These are phyloP conservation scores for Minunthozetes semirufus DNA, from an alignment of 2,888 invertebrate genomes.

Conservation along the genomic window DNA sequence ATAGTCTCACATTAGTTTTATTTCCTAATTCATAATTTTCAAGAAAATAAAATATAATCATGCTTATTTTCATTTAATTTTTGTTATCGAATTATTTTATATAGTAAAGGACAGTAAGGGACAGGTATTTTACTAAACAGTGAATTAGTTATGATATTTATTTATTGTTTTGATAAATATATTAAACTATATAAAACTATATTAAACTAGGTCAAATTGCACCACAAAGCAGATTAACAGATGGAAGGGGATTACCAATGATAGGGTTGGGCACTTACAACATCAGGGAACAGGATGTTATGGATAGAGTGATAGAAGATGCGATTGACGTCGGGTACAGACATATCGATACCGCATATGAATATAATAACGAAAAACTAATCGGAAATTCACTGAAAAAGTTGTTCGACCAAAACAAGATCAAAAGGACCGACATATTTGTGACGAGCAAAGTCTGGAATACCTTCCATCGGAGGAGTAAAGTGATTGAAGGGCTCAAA, in stretches of 20 bases:
- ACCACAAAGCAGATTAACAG: background rate
- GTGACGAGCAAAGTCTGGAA: conserved; percentile 64
- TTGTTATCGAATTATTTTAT: no score
- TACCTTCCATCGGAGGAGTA: conserved; percentile 71
- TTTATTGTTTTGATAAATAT: background rate
- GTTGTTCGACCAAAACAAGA: conserved; percentile 44
- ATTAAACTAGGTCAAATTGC: background rate
- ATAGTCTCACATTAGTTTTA: no score
- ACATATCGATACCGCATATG: conserved; percentile 48
- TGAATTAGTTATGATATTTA: background rate
- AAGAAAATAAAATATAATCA: no score
- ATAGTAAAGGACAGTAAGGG: no score
- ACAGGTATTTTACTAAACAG: no score
- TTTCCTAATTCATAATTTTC: no score
- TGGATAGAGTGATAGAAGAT: conserved; percentile 44
- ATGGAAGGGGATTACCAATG: conserved; percentile 60
- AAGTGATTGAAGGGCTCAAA: conserved; percentile 64
- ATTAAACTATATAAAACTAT: no score
- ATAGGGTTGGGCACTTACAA: conserved; percentile 75
- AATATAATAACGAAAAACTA: conserved; percentile 47
- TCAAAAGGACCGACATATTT: conserved; percentile 48
- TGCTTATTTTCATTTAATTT: no score
- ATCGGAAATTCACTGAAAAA: conserved; percentile 48
- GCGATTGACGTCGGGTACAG: conserved; percentile 48
- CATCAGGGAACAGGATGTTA: conserved; percentile 55